These are phyloP conservation scores for Geococcyx californianus DNA, from an alignment of 2,113 vertebrate species.

Conservation along the genomic window DNA sequence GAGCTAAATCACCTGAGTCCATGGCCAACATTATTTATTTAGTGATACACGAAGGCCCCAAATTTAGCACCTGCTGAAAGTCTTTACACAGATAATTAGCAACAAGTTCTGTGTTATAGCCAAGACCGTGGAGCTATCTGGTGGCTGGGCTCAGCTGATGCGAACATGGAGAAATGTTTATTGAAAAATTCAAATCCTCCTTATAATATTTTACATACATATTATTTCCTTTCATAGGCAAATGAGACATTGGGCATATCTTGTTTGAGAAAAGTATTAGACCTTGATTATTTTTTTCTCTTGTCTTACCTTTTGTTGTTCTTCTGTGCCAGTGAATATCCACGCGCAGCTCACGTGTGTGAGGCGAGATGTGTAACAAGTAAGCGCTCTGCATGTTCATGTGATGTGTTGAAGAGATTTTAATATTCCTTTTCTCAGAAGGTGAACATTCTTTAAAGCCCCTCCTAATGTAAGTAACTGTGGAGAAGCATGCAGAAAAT, in stretches of 20 bases:
- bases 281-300: background rate
- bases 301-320: background rate
- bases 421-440: background rate
- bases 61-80: background rate
- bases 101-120: background rate
- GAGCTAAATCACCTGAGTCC: background rate
- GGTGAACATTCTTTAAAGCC: background rate
- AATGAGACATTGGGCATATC: background rate
- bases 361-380: background rate
- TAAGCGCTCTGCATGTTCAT: background rate
- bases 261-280: background rate
- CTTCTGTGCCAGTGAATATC: background rate
- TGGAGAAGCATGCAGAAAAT: background rate
- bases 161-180: background rate
- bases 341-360: fast-evolving
- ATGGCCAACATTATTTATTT: background rate
- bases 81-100: background rate
- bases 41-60: background rate
- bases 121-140: fast-evolving
- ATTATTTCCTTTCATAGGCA: background rate
- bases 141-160: fast-evolving
- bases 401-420: background rate
- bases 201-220: background rate
- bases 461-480: background rate
- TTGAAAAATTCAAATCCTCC: background rate